phyloP scores from a whole-genome alignment of 2,113 vertebrate genomes.

The Eurystomus gularis region DNA sequence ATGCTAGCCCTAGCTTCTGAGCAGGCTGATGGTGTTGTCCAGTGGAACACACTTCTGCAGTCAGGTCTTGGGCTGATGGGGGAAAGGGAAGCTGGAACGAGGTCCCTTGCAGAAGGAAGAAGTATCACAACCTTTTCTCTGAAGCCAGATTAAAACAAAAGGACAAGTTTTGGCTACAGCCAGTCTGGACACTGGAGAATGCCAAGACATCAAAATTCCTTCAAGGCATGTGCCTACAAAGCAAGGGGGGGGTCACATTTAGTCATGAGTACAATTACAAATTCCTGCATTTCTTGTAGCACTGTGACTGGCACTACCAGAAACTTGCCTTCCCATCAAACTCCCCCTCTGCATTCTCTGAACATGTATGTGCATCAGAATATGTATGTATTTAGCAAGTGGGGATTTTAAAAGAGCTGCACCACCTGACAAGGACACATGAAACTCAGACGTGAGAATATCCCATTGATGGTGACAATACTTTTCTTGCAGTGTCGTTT shows the following conservation, averaged over 20 bases:
- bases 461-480: not conserved
- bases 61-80: not conserved
- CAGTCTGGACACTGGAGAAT: not conserved
- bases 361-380: not conserved
- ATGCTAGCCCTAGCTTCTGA: not conserved
- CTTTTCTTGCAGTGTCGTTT: not conserved
- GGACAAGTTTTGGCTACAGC: not conserved
- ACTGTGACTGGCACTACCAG: not conserved
- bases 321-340: not conserved
- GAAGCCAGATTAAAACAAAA: not conserved
- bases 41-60: rapidly evolving
- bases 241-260: not conserved
- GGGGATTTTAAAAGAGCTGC: not conserved
- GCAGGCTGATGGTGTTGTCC: not conserved
- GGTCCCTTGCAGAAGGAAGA: not conserved
- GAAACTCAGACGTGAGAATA: not conserved
- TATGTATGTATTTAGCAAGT: not conserved
- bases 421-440: not conserved
- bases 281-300: not conserved
- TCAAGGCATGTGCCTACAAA: not conserved
- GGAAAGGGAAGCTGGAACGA: not conserved
- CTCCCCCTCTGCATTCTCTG: not conserved
- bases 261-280: not conserved
- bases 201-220: not conserved
- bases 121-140: not conserved